Evolutionary conservation across 1,140 invertebrate genomes (phyloP).

Genomic region (Drosophila pachea): DNA sequence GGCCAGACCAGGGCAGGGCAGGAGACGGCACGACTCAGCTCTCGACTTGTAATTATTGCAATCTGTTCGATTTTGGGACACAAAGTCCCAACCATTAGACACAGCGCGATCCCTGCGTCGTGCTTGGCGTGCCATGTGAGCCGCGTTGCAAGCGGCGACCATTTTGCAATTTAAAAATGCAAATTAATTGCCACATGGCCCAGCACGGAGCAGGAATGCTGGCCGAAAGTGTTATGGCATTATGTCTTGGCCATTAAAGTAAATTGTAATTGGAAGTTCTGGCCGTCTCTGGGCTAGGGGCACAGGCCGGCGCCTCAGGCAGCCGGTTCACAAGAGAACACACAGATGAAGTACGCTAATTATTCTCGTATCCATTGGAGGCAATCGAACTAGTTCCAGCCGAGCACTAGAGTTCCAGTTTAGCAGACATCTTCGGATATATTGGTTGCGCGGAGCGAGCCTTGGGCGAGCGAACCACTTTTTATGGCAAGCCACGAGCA

Average conservation of each 20-base stretch:
- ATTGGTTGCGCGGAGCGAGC: no score
- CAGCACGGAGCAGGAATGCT: conserved; percentile 41
- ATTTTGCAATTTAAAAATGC: conserved; percentile 77
- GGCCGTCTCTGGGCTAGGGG: conserved; percentile 20
- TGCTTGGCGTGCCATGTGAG: background rate
- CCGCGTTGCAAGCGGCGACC: conserved; percentile 27
- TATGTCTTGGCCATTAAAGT: conserved; percentile 66
- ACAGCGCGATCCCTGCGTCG: background rate
- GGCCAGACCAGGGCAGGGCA: background rate
- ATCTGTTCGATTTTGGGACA: conserved; percentile 76
- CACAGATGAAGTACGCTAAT: no score
- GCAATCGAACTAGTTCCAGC: no score
- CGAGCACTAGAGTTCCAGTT: no score
- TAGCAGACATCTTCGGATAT: no score
- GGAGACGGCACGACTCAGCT: background rate
- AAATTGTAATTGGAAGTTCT: conserved; percentile 71
- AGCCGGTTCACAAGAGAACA: background rate
- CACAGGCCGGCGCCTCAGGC: background rate
- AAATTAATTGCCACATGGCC: conserved; percentile 79
- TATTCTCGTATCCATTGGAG: no score
- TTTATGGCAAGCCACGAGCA: background rate
- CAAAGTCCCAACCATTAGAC: background rate
- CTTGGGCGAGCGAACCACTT: background rate
- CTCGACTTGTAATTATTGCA: conserved; percentile 72
- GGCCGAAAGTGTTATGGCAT: conserved; percentile 58